Percentiles rank a stretch among this genome's conserved stretches.
These are phyloP conservation scores for Excalfactoria chinensis DNA, from an alignment of 2,113 vertebrate genomes.

Conservation along the genomic window DNA sequence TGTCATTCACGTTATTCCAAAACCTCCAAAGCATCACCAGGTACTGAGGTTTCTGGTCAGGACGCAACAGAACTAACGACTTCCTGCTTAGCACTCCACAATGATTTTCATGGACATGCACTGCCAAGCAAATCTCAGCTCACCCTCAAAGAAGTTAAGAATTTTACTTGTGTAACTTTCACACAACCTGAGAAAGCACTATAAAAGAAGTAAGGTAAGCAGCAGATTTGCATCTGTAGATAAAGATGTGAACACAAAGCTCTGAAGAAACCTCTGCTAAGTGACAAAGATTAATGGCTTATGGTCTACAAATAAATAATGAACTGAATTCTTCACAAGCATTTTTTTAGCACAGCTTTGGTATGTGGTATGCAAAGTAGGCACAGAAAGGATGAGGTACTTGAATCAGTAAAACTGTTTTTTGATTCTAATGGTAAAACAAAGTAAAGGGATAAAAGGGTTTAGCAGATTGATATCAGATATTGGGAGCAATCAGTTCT, in stretches of 20 bases:
- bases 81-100: not conserved
- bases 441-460: not conserved
- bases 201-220: not conserved
- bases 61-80: not conserved
- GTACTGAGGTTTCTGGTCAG: not conserved
- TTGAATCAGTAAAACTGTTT: not conserved
- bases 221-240: not conserved
- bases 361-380: not conserved
- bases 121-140: not conserved
- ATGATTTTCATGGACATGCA: not conserved
- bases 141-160: not conserved
- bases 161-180: not conserved
- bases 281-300: conserved; percentile 4
- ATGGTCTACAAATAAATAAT: not conserved
- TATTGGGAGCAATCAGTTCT: not conserved
- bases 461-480: not conserved
- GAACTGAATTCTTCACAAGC: not conserved
- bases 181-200: not conserved
- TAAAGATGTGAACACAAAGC: not conserved
- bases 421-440: not conserved
- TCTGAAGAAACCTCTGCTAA: not conserved
- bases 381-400: not conserved
- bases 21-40: not conserved
- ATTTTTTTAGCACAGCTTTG: too few species aligned
- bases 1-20: not conserved